Conservation (phyloP, 2,888 invertebrate genomes). For the Thereva unica region DNA sequence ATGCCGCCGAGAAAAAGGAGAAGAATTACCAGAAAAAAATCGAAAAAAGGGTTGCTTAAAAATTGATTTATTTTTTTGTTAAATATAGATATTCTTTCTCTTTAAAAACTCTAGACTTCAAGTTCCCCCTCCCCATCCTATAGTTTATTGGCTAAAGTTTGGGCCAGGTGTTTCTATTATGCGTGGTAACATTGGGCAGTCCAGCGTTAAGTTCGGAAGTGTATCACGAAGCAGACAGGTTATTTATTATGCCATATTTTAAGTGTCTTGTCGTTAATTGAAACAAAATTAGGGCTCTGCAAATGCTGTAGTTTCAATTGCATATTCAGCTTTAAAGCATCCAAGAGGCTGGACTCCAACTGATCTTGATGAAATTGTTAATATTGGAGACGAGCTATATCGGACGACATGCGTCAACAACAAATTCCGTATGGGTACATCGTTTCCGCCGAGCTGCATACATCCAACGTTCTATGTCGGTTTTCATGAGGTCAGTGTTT, state of each 20-base stretch:
- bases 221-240: constrained; percentile 35
- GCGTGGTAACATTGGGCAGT: not conserved
- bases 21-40: too few relatives aligned
- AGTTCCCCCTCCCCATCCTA: too few relatives aligned
- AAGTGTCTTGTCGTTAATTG: not conserved
- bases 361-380: constrained; percentile 41
- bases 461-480: constrained; percentile 43
- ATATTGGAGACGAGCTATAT: constrained; percentile 43
- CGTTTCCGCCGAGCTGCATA: constrained; percentile 43
- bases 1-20: too few relatives aligned
- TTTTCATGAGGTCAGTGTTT: constrained; percentile 39
- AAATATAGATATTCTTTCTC: too few relatives aligned
- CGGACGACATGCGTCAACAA: constrained; percentile 36
- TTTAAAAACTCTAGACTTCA: too few relatives aligned
- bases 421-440: constrained; percentile 38
- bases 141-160: too few relatives aligned
- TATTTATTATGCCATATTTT: not conserved
- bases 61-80: too few relatives aligned
- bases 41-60: too few relatives aligned
- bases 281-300: constrained; percentile 39
- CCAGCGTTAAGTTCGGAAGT: constrained; percentile 17
- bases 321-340: constrained; percentile 37
- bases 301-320: constrained; percentile 43
- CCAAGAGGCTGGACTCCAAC: constrained; percentile 32
- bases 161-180: not conserved